These are phyloP conservation scores for Lanistes nyassanus DNA, from an alignment of 1,140 invertebrate genomes.

Conservation along the genomic window DNA sequence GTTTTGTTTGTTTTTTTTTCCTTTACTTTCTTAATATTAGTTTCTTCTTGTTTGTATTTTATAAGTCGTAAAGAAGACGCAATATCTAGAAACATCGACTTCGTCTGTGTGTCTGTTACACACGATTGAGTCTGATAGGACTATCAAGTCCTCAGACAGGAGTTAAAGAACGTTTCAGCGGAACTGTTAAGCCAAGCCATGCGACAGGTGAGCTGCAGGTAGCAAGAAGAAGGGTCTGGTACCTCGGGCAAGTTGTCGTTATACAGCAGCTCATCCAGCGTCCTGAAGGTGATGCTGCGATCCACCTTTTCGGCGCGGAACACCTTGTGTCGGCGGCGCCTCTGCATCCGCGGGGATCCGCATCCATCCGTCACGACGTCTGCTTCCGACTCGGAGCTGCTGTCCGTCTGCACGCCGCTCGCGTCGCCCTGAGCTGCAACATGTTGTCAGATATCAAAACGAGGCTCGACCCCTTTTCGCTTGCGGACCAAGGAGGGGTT, in stretches of 20 bases:
- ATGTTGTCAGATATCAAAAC: not conserved
- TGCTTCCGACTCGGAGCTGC: conserved; percentile 16
- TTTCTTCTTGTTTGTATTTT: too few species aligned
- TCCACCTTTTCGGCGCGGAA: conserved; percentile 60
- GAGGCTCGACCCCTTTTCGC: too few species aligned
- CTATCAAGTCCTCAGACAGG: too few species aligned
- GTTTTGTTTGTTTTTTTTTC: too few species aligned
- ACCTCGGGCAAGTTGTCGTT: conserved; percentile 92
- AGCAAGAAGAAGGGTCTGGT: too few species aligned
- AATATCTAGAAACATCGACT: too few species aligned
- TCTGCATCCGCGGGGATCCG: conserved; percentile 69
- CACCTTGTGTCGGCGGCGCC: conserved; percentile 54
- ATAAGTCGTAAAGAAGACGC: too few species aligned
- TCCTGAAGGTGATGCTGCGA: conserved; percentile 59
- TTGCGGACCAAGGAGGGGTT: too few species aligned
- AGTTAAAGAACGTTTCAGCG: too few species aligned
- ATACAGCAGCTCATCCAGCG: conserved; percentile 81
- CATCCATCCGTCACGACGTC: conserved; percentile 73
- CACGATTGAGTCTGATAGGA: too few species aligned
- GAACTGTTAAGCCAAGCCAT: not conserved
- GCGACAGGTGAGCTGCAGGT: not conserved
- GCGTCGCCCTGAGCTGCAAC: conserved; percentile 9
- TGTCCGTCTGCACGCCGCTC: conserved; percentile 22
- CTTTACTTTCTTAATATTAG: too few species aligned
- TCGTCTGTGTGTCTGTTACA: too few species aligned